phyloP scores from a whole-genome alignment of 1,140 invertebrate genomes.

The Calliopsis andreniformis region DNA sequence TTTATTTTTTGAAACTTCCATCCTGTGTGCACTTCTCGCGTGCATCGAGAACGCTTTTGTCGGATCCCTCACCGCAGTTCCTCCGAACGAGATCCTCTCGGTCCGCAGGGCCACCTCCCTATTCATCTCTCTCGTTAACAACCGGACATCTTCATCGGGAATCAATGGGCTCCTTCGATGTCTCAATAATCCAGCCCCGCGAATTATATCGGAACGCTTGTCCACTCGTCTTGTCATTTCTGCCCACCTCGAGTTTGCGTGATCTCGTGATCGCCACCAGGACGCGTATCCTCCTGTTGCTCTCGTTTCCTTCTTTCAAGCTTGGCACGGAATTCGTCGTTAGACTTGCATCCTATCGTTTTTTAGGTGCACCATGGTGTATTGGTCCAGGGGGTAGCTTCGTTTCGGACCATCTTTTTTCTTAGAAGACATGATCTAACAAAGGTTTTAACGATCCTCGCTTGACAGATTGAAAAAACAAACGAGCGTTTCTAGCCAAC shows the following conservation, averaged over 20 bases:
- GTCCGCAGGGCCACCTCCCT: constrained; percentile 46
- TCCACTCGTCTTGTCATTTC: neutral
- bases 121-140: constrained; percentile 65
- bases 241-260: neutral
- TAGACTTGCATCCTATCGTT: neutral
- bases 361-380: constrained; percentile 11
- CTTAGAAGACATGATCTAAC: too few relatives aligned
- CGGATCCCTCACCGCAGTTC: constrained; percentile 6
- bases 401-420: too few relatives aligned
- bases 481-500: neutral
- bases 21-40: constrained; percentile 38
- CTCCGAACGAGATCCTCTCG: constrained; percentile 38
- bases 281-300: too few relatives aligned
- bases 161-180: constrained; percentile 54
- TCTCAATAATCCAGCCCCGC: constrained; percentile 58
- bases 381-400: too few relatives aligned
- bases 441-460: too few relatives aligned
- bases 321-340: neutral
- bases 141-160: constrained; percentile 62
- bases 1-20: constrained; percentile 57
- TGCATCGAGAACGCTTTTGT: constrained; percentile 32
- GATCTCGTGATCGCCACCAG: constrained; percentile 14
- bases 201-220: constrained; percentile 49
- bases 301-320: neutral
- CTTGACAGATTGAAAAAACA: too few relatives aligned